Conservation (phyloP, 2,888 invertebrate genomes). For the Timandra comae region DNA sequence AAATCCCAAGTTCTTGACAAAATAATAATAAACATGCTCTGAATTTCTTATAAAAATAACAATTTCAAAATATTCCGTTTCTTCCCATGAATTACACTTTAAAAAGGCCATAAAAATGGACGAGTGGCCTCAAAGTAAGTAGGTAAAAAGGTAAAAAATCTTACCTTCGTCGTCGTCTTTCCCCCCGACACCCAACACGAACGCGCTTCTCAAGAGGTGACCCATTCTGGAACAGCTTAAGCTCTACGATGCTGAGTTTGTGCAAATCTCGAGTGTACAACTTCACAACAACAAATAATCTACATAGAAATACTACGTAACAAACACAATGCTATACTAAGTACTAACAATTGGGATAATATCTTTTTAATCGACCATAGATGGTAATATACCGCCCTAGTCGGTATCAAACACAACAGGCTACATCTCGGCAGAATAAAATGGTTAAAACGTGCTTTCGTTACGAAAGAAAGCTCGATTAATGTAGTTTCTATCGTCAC, state of each 20-base stretch:
- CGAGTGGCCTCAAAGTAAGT: neutral
- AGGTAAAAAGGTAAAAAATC: slow-evolving; percentile 9
- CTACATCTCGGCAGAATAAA: slow-evolving; percentile 62
- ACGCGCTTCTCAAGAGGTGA: slow-evolving; percentile 60
- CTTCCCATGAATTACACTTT: too few species aligned
- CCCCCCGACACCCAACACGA: slow-evolving; percentile 49
- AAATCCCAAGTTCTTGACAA: neutral
- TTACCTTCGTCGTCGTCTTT: slow-evolving; percentile 48
- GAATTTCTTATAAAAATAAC: too few species aligned
- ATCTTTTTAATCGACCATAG: slow-evolving; percentile 15
- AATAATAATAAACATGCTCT: too few species aligned
- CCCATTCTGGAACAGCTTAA: slow-evolving; percentile 44
- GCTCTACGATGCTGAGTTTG: slow-evolving; percentile 61
- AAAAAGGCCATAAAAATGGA: neutral
- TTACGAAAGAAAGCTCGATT: slow-evolving; percentile 44
- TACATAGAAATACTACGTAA: slow-evolving; percentile 2
- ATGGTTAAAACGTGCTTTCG: slow-evolving; percentile 35
- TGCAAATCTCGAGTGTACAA: slow-evolving; percentile 51
- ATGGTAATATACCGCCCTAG: slow-evolving; percentile 46
- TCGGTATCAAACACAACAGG: slow-evolving; percentile 55
- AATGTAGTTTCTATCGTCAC: slow-evolving; percentile 56
- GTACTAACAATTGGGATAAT: slow-evolving; percentile 25
- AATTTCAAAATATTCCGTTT: too few species aligned
- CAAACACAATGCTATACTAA: slow-evolving; percentile 20
- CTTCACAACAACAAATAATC: slow-evolving; percentile 28